Percentiles rank a stretch among this genome's conserved stretches.
These are phyloP conservation scores for Gymnocypris eckloni DNA, from an alignment of 2,797 vertebrate species.

Conservation along the genomic window DNA sequence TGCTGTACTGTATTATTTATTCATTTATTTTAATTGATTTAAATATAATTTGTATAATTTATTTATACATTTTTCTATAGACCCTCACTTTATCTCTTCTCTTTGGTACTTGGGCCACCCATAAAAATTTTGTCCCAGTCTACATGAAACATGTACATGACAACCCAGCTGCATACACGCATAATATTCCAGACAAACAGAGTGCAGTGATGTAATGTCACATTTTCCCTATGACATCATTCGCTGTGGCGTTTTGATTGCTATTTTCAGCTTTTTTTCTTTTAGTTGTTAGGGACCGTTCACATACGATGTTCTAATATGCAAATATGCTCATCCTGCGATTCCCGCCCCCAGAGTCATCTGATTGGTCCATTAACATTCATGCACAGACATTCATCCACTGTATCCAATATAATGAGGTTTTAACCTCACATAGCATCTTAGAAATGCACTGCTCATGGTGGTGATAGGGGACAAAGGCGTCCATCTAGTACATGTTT, in stretches of 20 bases:
- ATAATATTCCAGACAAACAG: constrained; percentile 6
- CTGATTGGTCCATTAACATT: neutral
- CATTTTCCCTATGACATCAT: constrained; percentile 28
- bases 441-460: neutral
- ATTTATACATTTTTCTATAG: neutral
- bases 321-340: neutral
- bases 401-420: neutral
- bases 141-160: neutral
- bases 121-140: neutral
- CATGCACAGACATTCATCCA: neutral
- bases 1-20: neutral
- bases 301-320: neutral
- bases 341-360: neutral
- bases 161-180: neutral
- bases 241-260: constrained; percentile 9
- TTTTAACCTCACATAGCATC: neutral
- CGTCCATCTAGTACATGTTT: neutral
- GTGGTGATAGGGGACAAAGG: neutral
- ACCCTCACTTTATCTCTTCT: neutral
- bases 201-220: constrained; percentile 1
- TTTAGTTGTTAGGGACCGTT: neutral
- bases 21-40: neutral
- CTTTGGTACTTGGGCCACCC: neutral
- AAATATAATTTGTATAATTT: neutral
- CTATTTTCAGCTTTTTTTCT: neutral